Base-by-base conservation (phyloP, 2,888 invertebrate species). In the Hemicrepidius hirtus region DNA sequence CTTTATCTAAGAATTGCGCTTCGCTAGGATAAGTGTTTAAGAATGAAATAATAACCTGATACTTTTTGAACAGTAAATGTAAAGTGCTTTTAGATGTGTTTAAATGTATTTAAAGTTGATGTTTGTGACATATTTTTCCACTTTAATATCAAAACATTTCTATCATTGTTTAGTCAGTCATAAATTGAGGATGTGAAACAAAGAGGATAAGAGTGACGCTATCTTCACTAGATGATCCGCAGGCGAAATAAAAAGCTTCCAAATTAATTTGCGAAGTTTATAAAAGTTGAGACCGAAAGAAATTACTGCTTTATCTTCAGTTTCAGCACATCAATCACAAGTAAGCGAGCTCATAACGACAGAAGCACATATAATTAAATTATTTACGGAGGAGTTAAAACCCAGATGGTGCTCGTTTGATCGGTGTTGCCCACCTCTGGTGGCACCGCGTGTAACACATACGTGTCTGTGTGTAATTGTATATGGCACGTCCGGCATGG, bases 391-490 rank as follows among this genome's bases (percentile, higher is more conserved):
- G 73, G 68, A 73, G 71, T 73, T 72, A 65, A 74, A 69, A 40
- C 64, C 59, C 63, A 74, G 74, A 53, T 67, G 55, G 62, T 63
- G 66, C 21, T 64, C 55, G 68, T 70, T 67, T 59, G 53, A 76
- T 74, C 67, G 60, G 50, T 50, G 16, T 55, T 70, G 67, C 68
- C 68, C 68, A 70, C 49, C 59, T 73, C 71, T 57, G 74, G 69
- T 69, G 64, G 73, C 71, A 78, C 76, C 73, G 79, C 68, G 74
- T 77, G 75, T 72, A 75, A 71, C 79, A 77, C 76, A 79, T 78
- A 80, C 79, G 77, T 80, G 80, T 79, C 37, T 73, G 79, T 78
- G 79, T 78, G 81, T 80, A 80, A 80, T 81, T 80, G 79, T 81
- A 79, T 81, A 77, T 78, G 75, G 76, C 78, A 77, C 79, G 77